These are phyloP conservation scores for Alligator sinensis DNA, from an alignment of 2,113 vertebrate genomes.

Conservation along the genomic window DNA sequence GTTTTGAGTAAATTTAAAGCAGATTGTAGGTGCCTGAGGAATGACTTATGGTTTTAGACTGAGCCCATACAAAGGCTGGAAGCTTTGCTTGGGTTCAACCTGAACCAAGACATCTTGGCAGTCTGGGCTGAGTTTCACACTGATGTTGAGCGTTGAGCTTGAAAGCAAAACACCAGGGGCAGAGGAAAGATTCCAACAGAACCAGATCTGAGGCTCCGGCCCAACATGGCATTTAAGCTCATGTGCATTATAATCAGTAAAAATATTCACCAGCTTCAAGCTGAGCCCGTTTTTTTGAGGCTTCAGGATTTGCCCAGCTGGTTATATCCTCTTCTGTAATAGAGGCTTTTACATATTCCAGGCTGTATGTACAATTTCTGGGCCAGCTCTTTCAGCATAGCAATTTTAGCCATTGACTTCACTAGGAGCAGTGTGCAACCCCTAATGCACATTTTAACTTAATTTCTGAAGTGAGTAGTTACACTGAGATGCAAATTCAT, in stretches of 20 bases:
- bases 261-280: not conserved
- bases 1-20: conserved; percentile 59
- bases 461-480: not conserved
- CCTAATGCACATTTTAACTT: not conserved
- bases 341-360: not conserved
- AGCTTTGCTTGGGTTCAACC: conserved; percentile 19
- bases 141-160: not conserved
- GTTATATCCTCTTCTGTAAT: not conserved
- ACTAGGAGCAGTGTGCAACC: not conserved
- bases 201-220: not conserved
- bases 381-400: not conserved
- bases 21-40: conserved; percentile 48
- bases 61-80: conserved; percentile 26
- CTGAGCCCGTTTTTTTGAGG: not conserved
- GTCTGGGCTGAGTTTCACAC: conserved; percentile 18
- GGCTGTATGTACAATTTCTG: not conserved
- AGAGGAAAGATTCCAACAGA: not conserved
- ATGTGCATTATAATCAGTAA: not conserved
- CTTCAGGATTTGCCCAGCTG: not conserved
- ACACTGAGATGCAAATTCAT: not conserved
- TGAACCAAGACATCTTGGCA: conserved; percentile 38
- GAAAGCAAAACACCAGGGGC: not conserved
- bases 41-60: conserved; percentile 53
- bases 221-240: not conserved
- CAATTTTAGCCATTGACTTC: not conserved